These are phyloP conservation scores for Darevskia mixta DNA, from an alignment of 2,797 vertebrate species.

Conservation along the genomic window DNA sequence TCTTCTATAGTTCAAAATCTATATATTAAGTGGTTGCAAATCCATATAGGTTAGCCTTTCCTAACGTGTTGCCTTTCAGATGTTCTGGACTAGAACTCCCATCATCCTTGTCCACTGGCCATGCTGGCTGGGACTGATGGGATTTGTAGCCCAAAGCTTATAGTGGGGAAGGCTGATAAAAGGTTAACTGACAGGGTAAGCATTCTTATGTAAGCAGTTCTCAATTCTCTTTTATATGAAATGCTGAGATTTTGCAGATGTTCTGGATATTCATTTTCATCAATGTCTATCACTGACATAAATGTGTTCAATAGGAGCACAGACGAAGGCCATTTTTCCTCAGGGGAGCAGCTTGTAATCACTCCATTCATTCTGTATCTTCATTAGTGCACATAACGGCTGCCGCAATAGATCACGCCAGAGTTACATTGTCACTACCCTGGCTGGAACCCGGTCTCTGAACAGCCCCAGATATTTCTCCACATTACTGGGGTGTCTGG, in stretches of 20 bases:
- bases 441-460: not conserved
- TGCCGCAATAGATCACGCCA: not conserved
- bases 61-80: too few species aligned
- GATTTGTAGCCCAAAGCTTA: too few species aligned
- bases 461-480: not conserved
- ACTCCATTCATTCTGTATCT: not conserved
- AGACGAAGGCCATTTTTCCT: not conserved
- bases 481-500: not conserved
- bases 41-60: not conserved
- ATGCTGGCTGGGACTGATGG: too few species aligned
- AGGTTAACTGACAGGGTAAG: not conserved
- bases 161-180: too few species aligned
- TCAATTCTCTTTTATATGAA: not conserved
- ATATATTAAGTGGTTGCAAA: not conserved
- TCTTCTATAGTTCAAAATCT: constrained; percentile 5
- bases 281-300: not conserved
- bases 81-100: too few species aligned
- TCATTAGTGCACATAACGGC: not conserved
- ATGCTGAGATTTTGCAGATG: not conserved
- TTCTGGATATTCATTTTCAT: not conserved
- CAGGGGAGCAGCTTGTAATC: not conserved
- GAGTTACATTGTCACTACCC: not conserved
- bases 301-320: not conserved
- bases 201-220: not conserved
- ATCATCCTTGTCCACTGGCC: too few species aligned